A percentile compares a stretch with the other conserved stretches of the same genome.
Conservation (phyloP, 2,113 vertebrate species). For the Montifringilla adamsi region DNA sequence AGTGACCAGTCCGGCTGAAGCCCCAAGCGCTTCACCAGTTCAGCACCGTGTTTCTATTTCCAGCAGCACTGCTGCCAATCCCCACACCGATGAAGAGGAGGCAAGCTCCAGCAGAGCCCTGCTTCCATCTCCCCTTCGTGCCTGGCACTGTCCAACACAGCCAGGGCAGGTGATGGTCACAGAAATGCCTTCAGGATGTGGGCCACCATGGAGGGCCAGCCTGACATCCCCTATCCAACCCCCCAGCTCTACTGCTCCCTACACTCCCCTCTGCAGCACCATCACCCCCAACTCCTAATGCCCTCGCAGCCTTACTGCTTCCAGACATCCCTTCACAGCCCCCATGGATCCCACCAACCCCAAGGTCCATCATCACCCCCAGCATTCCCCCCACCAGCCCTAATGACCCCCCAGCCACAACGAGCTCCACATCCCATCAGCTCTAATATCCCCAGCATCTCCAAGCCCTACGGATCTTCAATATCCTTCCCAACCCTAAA, state of each 20-base stretch:
- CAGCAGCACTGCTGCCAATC: neutral
- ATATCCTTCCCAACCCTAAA: neutral
- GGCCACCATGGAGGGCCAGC: neutral
- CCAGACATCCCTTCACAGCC: neutral
- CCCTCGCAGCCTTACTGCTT: neutral
- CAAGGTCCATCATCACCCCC: neutral
- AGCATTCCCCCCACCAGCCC: neutral
- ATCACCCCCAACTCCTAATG: neutral
- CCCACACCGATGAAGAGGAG: neutral
- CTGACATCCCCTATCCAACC: neutral
- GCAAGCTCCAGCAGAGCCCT: neutral
- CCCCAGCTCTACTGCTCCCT: neutral
- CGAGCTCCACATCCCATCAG: neutral
- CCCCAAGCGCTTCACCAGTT: neutral
- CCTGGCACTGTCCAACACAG: rapidly evolving
- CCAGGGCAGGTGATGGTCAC: neutral
- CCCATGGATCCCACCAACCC: neutral
- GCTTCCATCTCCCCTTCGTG: neutral
- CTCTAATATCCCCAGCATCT: neutral
- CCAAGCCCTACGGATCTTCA: neutral
- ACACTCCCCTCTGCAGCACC: neutral
- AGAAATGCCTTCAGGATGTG: rapidly evolving
- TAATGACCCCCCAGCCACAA: neutral
- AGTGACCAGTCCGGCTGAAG: neutral
- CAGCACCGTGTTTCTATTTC: neutral